Percentiles rank a stretch among this genome's conserved stretches.
Conservation (phyloP, 2,797 vertebrate genomes). For the Molossus alvarezi region DNA sequence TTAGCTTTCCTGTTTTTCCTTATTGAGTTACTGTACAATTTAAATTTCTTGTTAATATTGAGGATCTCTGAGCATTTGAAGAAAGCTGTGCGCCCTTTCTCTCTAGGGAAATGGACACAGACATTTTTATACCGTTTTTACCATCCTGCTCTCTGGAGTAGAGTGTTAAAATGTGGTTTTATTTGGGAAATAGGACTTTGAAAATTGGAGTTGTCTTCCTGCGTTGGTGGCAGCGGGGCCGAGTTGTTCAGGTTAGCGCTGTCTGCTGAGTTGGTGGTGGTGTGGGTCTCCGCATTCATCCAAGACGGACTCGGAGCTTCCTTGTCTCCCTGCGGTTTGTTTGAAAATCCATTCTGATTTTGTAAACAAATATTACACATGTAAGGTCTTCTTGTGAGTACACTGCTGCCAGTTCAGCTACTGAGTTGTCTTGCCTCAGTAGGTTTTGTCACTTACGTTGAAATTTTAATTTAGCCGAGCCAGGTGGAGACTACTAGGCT, state of each 20-base stretch:
- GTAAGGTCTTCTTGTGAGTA: constrained; percentile 51
- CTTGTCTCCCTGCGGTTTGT: constrained; percentile 44
- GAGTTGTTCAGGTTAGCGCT: neutral
- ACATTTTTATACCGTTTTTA: constrained; percentile 25
- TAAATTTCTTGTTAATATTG: neutral
- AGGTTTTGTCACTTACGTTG: constrained; percentile 72
- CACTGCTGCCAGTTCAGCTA: constrained; percentile 17
- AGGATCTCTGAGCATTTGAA: constrained; percentile 30
- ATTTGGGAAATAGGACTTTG: constrained; percentile 13
- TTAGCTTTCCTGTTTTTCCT: constrained; percentile 29
- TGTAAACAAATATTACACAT: constrained; percentile 65
- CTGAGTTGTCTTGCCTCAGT: constrained; percentile 70
- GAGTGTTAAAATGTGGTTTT: constrained; percentile 13
- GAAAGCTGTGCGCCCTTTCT: neutral
- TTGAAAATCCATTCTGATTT: constrained; percentile 65
- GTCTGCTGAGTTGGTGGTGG: neutral
- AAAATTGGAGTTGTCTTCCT: neutral
- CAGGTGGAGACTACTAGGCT: constrained; percentile 62
- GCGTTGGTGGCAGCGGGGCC: too few relatives aligned
- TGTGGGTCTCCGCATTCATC: neutral
- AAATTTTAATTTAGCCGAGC: constrained; percentile 77
- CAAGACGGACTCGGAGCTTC: neutral
- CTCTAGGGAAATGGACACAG: neutral
- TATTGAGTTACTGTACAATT: constrained; percentile 22
- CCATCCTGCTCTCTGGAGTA: neutral